These are phyloP conservation scores for Drosophila prolongata DNA, from an alignment of 2,888 invertebrate species.

Conservation along the genomic window DNA sequence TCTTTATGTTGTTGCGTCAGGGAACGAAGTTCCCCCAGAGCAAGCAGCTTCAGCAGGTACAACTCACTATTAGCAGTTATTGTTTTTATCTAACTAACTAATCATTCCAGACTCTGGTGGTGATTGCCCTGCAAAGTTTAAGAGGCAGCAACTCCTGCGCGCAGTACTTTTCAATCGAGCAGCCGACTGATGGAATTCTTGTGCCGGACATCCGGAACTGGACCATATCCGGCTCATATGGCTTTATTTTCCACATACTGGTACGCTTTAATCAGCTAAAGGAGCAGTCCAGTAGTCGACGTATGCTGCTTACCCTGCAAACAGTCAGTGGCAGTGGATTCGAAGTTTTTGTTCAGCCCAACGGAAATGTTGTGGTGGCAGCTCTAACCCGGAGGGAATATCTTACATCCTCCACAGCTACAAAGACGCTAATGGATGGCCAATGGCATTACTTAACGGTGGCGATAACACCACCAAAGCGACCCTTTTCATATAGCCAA, in stretches of 20 bases:
- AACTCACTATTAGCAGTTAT: too few relatives aligned
- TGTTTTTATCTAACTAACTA: too few relatives aligned
- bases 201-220: conserved; percentile 86
- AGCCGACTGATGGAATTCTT: conserved; percentile 85
- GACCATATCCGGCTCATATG: conserved; percentile 86
- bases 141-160: conserved; percentile 83
- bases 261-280: conserved; percentile 84
- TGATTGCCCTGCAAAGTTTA: conserved; percentile 82
- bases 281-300: conserved; percentile 73
- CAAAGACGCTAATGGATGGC: conserved; percentile 82
- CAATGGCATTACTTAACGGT: conserved; percentile 87
- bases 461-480: conserved; percentile 84
- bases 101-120: conserved; percentile 76
- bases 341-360: conserved; percentile 86
- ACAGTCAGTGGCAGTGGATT: conserved; percentile 86
- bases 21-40: conserved; percentile 80
- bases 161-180: conserved; percentile 86
- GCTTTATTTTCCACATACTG: conserved; percentile 87
- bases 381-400: conserved; percentile 86
- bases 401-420: conserved; percentile 85
- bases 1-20: conserved; percentile 84
- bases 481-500: conserved; percentile 87
- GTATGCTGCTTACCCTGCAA: conserved; percentile 86
- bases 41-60: conserved; percentile 82
- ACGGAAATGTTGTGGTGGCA: conserved; percentile 86